Base-by-base conservation (phyloP, 2,113 vertebrate species). In the Eupsittula cactorum region DNA sequence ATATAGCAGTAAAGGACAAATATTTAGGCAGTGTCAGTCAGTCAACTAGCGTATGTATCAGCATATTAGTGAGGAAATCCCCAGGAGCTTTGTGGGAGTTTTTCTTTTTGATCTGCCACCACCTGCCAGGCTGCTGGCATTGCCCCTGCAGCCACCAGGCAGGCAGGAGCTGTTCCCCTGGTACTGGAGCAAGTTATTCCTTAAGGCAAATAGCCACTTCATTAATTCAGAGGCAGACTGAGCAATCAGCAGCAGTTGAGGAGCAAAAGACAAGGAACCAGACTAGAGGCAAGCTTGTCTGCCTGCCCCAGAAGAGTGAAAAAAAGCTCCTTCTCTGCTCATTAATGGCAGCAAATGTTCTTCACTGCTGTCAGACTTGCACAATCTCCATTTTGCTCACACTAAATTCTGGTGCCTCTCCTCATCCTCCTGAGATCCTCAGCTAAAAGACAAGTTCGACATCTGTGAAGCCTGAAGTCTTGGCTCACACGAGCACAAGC, bases 11-110 rank as follows among this genome's bases (percentile, higher is more conserved):
- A 53, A 88, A 97, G 97, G 88, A 90, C 90, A 97, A 97, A 95
- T 95, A 95, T 96, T 97, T 97, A 93, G 92, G 94, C 89, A 95
- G 57, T 96, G 95, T 94, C 93, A 96, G 94, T 95, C 93, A 97
- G 88, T 80, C 82, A 94, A 78, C 89, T 95, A 87, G 87, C 65
- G 91, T 97, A 95, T 92, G 86, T 90, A 96, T 95, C 96, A 96
- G 77, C 88, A 95, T 93, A 94, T 96, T 95, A 88, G 94, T 88
- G 85, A 95, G 94, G 96, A 97, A 96, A 97, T 97, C 95, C 94
- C 92, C 95, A 94, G 86, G 82, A 94, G 82, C 97, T 90, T 89
- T 75, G 85, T 90, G 94, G 95, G 93, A 97, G 90, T 73, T 93
- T 96, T 87, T 41, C 92, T 59, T 89, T 96, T 97, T 97, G 95